Base-by-base conservation (phyloP, 1,140 invertebrate genomes). In the Streblospio benedicti region DNA sequence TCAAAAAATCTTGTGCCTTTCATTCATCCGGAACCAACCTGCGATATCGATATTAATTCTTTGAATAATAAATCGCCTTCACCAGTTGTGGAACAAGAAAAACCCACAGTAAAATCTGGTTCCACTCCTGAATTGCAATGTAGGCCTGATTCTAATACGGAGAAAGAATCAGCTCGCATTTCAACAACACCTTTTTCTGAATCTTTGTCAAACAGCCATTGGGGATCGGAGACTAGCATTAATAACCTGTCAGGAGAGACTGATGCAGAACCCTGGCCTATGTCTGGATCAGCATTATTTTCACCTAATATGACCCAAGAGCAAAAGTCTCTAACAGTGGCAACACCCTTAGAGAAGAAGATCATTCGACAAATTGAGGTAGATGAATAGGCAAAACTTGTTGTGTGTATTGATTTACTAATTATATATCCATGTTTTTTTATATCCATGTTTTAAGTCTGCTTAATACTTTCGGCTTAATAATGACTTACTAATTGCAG, bases 331-430 rank as follows among this genome's bases (percentile, higher is more conserved):
- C 45, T 27, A 47, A 47, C n/a, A n/a, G n/a, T n/a, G n/a, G 23
- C 45, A 47, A 47, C 45, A 14, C 9, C 30, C 5, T 28, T 56
- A 16, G 53, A 56, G 31, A 56, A 38, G 53, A 56, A 56, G 38
- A 56, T 56, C 32, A 56, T 43, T 38, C 30, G 18, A 1, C 53
- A 56, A 16, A 32, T 56, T 30, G 31, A 56, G 53, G 53, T 56
- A 38, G 23, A 20, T 23, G 23, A 30, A 30, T 30, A 28, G 3
- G 25, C 16, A 16, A 23, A 12, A 53, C 32, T n/a, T 25, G 9
- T 12, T 53, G 2, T 51, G 50, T 28, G n/a, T 2, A 25, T 18
- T 3, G 2, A 4, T 4, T 51, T 51, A 51, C 2, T 18, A 3
- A 41, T 41, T 41, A n/a, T n/a, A 25, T 51, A 20, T 2, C 23